phyloP scores from a whole-genome alignment of 2,113 vertebrate species.

The Anser cygnoides region DNA sequence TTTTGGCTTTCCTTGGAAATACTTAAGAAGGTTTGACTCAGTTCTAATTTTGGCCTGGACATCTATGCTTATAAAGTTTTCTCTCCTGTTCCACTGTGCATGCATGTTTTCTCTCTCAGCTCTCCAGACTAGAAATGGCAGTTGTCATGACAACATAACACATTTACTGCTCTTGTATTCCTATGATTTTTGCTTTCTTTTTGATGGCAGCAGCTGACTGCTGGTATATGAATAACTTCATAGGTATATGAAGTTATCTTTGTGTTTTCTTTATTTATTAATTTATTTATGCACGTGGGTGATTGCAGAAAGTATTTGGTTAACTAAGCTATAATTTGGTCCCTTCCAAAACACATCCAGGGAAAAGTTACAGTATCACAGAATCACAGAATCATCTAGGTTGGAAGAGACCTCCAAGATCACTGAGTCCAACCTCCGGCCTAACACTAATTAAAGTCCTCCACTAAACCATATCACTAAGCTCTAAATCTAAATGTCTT shows the following conservation, averaged over 20 bases:
- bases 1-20: background rate
- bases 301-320: background rate
- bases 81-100: background rate
- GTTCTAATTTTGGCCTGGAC: background rate
- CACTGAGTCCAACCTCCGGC: too few relatives aligned
- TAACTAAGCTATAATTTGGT: background rate
- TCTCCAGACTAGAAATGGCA: background rate
- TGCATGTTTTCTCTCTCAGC: background rate
- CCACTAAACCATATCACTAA: too few relatives aligned
- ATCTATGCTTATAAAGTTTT: background rate
- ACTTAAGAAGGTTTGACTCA: background rate
- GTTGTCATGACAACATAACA: constrained; percentile 68
- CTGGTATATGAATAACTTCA: too few relatives aligned
- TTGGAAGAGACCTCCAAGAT: too few relatives aligned
- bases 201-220: background rate
- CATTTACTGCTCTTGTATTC: background rate
- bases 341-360: background rate
- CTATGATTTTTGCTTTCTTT: constrained; percentile 23
- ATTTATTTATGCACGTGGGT: background rate
- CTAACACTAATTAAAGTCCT: too few relatives aligned
- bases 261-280: background rate
- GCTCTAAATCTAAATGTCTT: too few relatives aligned
- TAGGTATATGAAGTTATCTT: background rate
- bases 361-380: background rate
- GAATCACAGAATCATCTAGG: too few relatives aligned